A percentile compares a stretch with the other conserved stretches of the same genome.
These are phyloP conservation scores for Ochlodes sylvanus DNA, from an alignment of 2,888 invertebrate genomes.

Conservation along the genomic window DNA sequence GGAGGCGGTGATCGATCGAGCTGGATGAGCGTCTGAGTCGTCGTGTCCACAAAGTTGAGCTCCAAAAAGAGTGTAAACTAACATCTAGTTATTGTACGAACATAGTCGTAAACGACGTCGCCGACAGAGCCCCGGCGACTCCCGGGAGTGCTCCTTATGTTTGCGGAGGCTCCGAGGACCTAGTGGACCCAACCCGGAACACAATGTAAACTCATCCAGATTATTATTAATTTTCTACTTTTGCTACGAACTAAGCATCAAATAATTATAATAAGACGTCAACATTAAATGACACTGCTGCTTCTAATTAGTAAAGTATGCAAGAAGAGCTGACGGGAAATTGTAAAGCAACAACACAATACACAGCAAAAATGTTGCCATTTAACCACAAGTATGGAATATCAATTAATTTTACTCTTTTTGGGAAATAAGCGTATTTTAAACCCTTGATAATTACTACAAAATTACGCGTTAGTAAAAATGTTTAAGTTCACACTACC, in stretches of 20 bases:
- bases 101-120: conserved; percentile 39
- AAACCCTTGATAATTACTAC: too few relatives aligned
- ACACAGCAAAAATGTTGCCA: too few relatives aligned
- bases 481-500: too few relatives aligned
- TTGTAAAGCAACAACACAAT: too few relatives aligned
- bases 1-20: conserved; percentile 34
- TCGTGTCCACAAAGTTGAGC: conserved; percentile 38
- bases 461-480: too few relatives aligned
- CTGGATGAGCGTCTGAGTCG: conserved; percentile 35
- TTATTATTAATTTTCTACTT: conserved; percentile 15
- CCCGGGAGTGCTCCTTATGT: conserved; percentile 31
- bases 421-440: too few relatives aligned
- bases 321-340: too few relatives aligned
- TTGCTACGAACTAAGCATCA: conserved; percentile 11
- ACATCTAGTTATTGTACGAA: conserved; percentile 39
- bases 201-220: conserved; percentile 27
- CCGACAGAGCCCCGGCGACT: conserved; percentile 35
- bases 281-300: neutral
- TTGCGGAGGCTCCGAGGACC: conserved; percentile 34
- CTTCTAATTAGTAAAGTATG: neutral
- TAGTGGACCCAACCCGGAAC: conserved; percentile 35
- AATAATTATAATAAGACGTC: neutral
- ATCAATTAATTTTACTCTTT: too few relatives aligned
- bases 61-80: conserved; percentile 39
- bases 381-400: too few relatives aligned